These are phyloP conservation scores for Larimichthys crocea DNA, from an alignment of 2,113 vertebrate genomes.

Conservation along the genomic window DNA sequence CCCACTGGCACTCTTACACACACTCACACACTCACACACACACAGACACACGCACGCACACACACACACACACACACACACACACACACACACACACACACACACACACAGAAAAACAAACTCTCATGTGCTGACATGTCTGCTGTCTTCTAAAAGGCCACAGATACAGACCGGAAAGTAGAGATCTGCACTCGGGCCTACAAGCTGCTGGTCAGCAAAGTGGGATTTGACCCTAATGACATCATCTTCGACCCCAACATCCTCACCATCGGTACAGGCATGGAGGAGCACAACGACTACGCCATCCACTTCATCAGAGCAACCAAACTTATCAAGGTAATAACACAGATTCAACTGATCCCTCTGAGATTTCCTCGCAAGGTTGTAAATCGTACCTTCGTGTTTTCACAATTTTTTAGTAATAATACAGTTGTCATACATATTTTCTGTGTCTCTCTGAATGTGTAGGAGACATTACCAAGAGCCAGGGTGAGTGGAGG, in stretches of 20 bases:
- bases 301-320: constrained; percentile 93
- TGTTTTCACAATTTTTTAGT: too few relatives aligned
- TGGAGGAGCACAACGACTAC: constrained; percentile 96
- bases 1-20: neutral
- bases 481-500: constrained; percentile 94
- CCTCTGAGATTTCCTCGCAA: too few relatives aligned
- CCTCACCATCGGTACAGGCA: constrained; percentile 97
- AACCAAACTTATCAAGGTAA: constrained; percentile 92
- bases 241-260: constrained; percentile 99
- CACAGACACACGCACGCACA: neutral
- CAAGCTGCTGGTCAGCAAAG: constrained; percentile 86
- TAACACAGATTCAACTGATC: neutral
- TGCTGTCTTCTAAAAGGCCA: constrained; percentile 84
- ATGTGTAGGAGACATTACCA: constrained; percentile 88
- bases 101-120: neutral
- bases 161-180: constrained; percentile 90
- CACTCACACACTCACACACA: neutral
- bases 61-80: neutral
- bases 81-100: neutral
- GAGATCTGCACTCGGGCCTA: constrained; percentile 93
- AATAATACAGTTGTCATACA: too few relatives aligned
- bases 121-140: neutral
- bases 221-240: constrained; percentile 92
- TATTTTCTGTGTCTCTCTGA: constrained; percentile 17
- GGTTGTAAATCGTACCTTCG: too few relatives aligned